Base-by-base conservation (phyloP, 1,140 invertebrate species). In the Arion vulgaris region DNA sequence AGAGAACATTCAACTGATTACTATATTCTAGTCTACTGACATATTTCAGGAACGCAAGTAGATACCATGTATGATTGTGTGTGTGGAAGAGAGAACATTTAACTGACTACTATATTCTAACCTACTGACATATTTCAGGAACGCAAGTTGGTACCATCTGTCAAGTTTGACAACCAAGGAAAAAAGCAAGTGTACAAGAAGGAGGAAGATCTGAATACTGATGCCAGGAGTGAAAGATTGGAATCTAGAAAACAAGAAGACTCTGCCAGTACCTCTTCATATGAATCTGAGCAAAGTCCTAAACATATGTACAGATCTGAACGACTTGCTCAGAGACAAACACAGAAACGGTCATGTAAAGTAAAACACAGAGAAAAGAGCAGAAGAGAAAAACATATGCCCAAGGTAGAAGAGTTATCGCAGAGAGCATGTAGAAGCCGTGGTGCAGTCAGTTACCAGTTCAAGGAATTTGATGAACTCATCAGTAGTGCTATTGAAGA, bases 401-500 rank as follows among this genome's bases (percentile, higher is more conserved):
- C 83, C 34, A 84, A 84, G 53, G 73, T 81, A 53, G 86, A 85
- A 73, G 83, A 85, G 51, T 83, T 86, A 66, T 57, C 84, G 28
- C 89, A 89, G 71, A 80, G 92, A 75, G 88, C 91, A 4, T 89
- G 90, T 82, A 85, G 92, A n/a, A 84, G 83, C 13, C 84, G 91
- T 0, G 89, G 87, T 68, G 79, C 66, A 23, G 90, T 96, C 69
- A 97, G 95, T 86, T 97, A 98, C 87, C 94, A 95, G 76, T 96
- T 97, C 85, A 96, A 97, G 89, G 97, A 98, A 90, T 99, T 96
- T 92, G 97, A 98, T 91, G 96, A 98, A 28, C 94, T 98, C 86
- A 98, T 98, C 71, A 96, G 97, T 89, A 96, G 96, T 72, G 97
- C 97, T 23, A 96, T 98, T 80, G 95, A 96, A 92, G 95, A 95